phyloP scores from a whole-genome alignment of 2,113 vertebrate genomes.

The Sceloporus undulatus region DNA sequence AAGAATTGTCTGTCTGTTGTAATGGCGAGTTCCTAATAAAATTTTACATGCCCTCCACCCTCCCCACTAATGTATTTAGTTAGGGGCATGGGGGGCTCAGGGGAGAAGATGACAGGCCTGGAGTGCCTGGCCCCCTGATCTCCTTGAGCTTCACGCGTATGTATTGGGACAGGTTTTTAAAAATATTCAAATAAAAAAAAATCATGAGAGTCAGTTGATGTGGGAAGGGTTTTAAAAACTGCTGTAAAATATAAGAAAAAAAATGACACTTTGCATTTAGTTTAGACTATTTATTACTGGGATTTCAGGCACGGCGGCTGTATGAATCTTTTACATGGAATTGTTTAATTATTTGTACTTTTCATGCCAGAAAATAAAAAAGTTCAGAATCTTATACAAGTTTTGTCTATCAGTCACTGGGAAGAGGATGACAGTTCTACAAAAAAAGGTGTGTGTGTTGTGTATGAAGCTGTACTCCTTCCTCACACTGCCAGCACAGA shows the following conservation, averaged over 20 bases:
- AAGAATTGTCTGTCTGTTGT: constrained; percentile 20
- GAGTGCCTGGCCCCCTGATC: neutral
- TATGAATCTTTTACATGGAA: constrained; percentile 97
- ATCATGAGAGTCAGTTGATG: constrained; percentile 37
- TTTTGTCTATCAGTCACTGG: neutral
- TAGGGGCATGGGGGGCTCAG: constrained; percentile 8
- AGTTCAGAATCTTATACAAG: constrained; percentile 88
- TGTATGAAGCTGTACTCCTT: neutral
- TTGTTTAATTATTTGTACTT: constrained; percentile 99
- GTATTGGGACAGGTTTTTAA: constrained; percentile 39
- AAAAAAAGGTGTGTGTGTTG: too few species aligned
- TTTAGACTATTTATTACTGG: constrained; percentile 91
- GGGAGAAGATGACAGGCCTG: neutral
- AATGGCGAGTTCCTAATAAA: constrained; percentile 25
- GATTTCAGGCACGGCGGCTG: constrained; percentile 92
- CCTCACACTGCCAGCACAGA: too few species aligned
- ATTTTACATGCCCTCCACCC: constrained; percentile 27
- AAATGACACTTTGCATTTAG: constrained; percentile 90
- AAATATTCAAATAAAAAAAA: constrained; percentile 57
- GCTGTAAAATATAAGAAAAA: constrained; percentile 80
- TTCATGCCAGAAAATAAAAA: constrained; percentile 95
- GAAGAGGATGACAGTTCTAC: neutral
- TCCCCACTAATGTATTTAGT: constrained; percentile 16
- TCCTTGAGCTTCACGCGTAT: constrained; percentile 28
- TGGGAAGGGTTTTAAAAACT: constrained; percentile 64